Conservation (phyloP, 1,140 invertebrate species). For the Macrostomum lignano region DNA sequence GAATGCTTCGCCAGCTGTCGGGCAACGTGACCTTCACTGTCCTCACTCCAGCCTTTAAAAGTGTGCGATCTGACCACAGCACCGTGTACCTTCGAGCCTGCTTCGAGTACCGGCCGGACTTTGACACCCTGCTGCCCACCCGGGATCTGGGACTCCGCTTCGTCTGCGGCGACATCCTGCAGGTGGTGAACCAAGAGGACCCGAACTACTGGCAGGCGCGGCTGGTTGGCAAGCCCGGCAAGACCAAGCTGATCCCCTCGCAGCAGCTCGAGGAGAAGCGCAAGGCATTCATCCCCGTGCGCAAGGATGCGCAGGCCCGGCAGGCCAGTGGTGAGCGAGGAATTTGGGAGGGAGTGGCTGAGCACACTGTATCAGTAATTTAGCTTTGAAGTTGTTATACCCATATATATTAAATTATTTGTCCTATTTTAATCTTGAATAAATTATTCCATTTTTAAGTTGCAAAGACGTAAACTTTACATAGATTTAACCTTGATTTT, state of each 20-base stretch:
- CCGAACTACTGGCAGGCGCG: slow-evolving; percentile 92
- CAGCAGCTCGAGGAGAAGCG: slow-evolving; percentile 70
- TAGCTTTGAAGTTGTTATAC: too few relatives aligned
- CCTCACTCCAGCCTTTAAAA: neutral
- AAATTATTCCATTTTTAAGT: too few relatives aligned
- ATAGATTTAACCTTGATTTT: too few relatives aligned
- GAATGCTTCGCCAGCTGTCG: neutral
- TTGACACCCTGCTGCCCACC: slow-evolving; percentile 65
- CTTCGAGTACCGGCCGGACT: slow-evolving; percentile 61
- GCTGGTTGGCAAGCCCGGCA: neutral
- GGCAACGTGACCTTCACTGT: neutral
- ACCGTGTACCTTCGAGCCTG: slow-evolving; percentile 41
- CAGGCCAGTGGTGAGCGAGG: too few relatives aligned
- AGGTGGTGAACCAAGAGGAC: slow-evolving; percentile 68
- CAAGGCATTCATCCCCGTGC: too few relatives aligned
- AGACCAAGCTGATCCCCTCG: slow-evolving; percentile 51
- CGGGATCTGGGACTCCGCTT: slow-evolving; percentile 77
- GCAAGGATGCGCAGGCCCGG: too few relatives aligned
- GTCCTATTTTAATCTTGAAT: too few relatives aligned
- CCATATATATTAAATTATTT: too few relatives aligned
- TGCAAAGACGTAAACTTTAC: too few relatives aligned
- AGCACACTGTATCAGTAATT: too few relatives aligned
- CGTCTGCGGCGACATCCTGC: slow-evolving; percentile 63
- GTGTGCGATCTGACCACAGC: neutral
- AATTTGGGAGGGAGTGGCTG: too few relatives aligned